These are phyloP conservation scores for Villa cingulata DNA, from an alignment of 2,888 invertebrate species.

Conservation along the genomic window DNA sequence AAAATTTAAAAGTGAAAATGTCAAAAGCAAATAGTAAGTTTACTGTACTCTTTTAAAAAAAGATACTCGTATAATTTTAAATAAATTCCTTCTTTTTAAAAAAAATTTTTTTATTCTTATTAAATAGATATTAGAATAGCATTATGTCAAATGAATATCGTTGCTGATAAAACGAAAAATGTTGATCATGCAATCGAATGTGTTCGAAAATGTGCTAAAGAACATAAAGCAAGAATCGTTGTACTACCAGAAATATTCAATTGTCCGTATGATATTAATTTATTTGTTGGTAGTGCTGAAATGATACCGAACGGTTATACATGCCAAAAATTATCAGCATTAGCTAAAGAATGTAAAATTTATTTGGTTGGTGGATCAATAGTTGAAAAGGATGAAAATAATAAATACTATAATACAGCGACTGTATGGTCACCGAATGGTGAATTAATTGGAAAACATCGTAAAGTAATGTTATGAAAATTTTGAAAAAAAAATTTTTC, in stretches of 20 bases:
- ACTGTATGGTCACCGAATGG: conserved; percentile 74
- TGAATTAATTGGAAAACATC: conserved; percentile 59
- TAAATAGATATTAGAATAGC: conserved; percentile 44
- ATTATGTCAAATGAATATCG: conserved; percentile 62
- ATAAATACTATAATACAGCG: conserved; percentile 70
- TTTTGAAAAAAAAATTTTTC: conserved; percentile 11
- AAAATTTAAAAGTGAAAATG: too few species aligned
- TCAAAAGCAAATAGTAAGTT: not conserved
- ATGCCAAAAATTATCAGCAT: conserved; percentile 49
- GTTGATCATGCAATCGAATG: conserved; percentile 51
- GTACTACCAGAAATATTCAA: conserved; percentile 84
- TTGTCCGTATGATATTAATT: conserved; percentile 73
- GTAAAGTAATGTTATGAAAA: conserved; percentile 50
- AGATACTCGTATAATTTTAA: not conserved
- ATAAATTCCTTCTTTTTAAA: not conserved
- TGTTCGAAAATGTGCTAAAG: conserved; percentile 51
- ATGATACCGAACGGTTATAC: conserved; percentile 71
- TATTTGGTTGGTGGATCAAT: conserved; percentile 82
- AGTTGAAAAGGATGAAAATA: conserved; percentile 56
- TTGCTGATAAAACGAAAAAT: conserved; percentile 56
- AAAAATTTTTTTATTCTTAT: not conserved
- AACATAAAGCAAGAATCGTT: conserved; percentile 45
- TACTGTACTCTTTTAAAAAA: not conserved
- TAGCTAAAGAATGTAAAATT: conserved; percentile 61
- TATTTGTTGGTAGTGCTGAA: conserved; percentile 76